phyloP scores from a whole-genome alignment of 2,113 vertebrate genomes.

The Eubucco bourcierii region DNA sequence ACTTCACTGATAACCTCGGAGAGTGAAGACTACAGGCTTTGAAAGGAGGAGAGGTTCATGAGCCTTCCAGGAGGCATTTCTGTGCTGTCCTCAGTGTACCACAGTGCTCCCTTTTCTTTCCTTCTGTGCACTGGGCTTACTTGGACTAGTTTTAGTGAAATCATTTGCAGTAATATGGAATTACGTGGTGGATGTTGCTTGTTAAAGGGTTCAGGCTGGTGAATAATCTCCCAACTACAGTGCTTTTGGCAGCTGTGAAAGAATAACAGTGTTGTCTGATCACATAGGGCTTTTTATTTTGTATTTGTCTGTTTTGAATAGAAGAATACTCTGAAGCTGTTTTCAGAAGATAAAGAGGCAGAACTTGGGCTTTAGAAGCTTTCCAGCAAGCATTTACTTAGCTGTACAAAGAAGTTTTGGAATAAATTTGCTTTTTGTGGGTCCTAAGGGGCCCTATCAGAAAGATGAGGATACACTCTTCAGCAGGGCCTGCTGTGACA shows the following conservation, averaged over 20 bases:
- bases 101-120: background rate
- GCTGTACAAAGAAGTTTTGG: background rate
- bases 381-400: background rate
- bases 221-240: background rate
- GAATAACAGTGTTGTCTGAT: background rate
- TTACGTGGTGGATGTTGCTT: background rate
- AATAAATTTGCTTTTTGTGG: background rate
- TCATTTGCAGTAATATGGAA: background rate
- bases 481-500: no score
- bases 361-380: background rate
- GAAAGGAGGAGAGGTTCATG: background rate
- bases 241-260: background rate
- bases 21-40: background rate
- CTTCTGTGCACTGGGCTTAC: background rate
- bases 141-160: background rate
- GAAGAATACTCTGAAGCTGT: background rate
- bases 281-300: background rate
- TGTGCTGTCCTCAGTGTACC: background rate
- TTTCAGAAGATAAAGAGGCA: background rate
- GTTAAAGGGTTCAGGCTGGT: background rate
- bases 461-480: no score
- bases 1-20: background rate
- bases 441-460: background rate
- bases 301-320: background rate
- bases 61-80: background rate